A percentile compares a stretch with the other conserved stretches of the same genome.
Conservation (phyloP, 1,140 invertebrate species). For the Brachystomella parvula region DNA sequence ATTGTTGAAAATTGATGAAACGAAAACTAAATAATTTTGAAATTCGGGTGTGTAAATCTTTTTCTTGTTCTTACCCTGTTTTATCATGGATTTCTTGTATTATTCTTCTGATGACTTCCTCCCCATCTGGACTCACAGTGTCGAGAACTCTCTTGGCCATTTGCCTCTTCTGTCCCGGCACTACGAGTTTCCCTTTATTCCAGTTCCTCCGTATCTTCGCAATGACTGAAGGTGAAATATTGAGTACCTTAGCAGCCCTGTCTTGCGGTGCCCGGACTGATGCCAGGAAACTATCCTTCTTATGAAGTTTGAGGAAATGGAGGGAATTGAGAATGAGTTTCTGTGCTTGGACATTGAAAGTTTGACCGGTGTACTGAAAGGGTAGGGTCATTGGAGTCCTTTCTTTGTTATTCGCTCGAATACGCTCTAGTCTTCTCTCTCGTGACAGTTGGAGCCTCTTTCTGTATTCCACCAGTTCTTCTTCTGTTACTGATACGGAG, state of each 20-base stretch:
- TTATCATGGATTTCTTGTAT: conserved; percentile 34
- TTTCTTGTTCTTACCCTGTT: conserved; percentile 19
- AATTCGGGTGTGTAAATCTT: background rate
- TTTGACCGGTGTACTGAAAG: conserved; percentile 35
- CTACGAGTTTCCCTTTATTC: conserved; percentile 32
- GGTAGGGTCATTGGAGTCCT: conserved; percentile 13
- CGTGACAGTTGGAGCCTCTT: background rate
- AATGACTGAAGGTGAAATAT: conserved; percentile 24
- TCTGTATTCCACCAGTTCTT: background rate
- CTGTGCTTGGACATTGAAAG: conserved; percentile 33
- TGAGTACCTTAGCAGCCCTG: conserved; percentile 25
- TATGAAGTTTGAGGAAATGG: conserved; percentile 34
- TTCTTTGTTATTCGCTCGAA: background rate
- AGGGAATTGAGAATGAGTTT: conserved; percentile 36
- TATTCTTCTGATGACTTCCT: conserved; percentile 30
- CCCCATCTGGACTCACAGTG: conserved; percentile 24
- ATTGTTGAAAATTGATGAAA: too few relatives aligned
- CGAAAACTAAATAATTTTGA: background rate
- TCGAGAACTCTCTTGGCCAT: conserved; percentile 30
- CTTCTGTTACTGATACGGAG: background rate
- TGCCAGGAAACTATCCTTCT: conserved; percentile 27
- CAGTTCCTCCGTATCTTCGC: conserved; percentile 34
- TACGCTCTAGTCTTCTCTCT: background rate
- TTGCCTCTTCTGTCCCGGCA: conserved; percentile 26
- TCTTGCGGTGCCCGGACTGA: conserved; percentile 28